Conservation (phyloP, 2,113 vertebrate species). For the Sylvilagus bachmani region DNA sequence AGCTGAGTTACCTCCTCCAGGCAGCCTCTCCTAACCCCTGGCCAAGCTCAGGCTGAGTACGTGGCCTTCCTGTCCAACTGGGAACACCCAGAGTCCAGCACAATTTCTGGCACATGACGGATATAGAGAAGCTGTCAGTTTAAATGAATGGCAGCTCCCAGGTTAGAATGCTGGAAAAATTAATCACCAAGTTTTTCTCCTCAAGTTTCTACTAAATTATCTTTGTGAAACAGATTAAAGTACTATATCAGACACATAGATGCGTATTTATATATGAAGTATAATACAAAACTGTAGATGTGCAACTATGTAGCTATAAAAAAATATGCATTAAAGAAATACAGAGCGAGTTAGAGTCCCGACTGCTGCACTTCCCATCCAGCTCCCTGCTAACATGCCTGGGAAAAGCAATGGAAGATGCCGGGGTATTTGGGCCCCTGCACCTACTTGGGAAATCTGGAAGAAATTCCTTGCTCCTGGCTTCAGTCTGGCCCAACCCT, state of each 20-base stretch:
- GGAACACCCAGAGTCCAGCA: not conserved
- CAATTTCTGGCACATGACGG: not conserved
- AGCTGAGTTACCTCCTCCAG: not conserved
- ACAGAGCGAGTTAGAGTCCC: no score
- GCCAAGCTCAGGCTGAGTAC: not conserved
- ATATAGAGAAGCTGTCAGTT: not conserved
- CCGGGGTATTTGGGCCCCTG: no score
- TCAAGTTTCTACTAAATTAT: not conserved
- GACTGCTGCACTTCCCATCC: no score
- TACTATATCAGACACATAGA: not conserved
- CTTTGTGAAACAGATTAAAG: conserved; percentile 11
- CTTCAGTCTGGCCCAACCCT: no score
- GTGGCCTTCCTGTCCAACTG: not conserved
- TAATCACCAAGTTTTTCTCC: not conserved
- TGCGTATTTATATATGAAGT: not conserved
- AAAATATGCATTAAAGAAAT: not conserved
- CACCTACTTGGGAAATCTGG: no score
- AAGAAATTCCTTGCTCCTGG: no score
- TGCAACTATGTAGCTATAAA: not conserved
- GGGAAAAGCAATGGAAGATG: no score
- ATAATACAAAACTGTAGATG: not conserved
- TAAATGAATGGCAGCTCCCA: not conserved
- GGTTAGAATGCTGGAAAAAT: not conserved
- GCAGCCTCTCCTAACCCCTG: not conserved
- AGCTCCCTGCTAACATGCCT: not conserved